These are phyloP conservation scores for Neoarius graeffei DNA, from an alignment of 2,113 vertebrate species.

Conservation along the genomic window DNA sequence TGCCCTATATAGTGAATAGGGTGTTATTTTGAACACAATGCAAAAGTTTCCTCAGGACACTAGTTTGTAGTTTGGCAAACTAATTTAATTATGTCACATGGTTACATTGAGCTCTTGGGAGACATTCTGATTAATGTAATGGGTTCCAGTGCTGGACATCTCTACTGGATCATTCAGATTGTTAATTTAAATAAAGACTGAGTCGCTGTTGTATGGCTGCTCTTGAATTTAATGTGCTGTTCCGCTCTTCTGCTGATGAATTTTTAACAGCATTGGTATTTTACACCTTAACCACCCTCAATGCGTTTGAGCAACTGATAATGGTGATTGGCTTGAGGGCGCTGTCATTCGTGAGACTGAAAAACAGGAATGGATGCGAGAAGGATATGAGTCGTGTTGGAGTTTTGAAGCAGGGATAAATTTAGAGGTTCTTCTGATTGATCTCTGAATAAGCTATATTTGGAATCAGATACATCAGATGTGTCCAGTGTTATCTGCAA, in stretches of 20 bases:
- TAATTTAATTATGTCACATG: slow-evolving; percentile 11
- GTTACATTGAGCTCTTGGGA: neutral
- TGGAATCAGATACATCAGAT: slow-evolving; percentile 11
- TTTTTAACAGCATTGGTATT: slow-evolving; percentile 66
- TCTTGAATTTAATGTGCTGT: neutral
- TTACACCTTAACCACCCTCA: slow-evolving; percentile 57
- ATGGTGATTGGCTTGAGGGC: slow-evolving; percentile 14
- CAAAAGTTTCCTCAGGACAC: slow-evolving; percentile 12
- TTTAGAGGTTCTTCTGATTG: slow-evolving; percentile 8
- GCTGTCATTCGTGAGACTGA: slow-evolving; percentile 11
- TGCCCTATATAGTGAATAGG: neutral
- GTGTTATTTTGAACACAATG: neutral
- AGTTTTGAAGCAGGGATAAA: neutral
- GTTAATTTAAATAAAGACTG: neutral
- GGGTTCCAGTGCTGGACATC: neutral
- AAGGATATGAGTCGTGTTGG: neutral
- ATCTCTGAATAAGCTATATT: slow-evolving; percentile 1
- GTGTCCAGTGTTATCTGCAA: slow-evolving; percentile 12
- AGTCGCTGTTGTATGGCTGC: neutral
- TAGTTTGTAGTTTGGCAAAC: neutral
- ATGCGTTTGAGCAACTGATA: slow-evolving; percentile 34
- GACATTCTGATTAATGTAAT: slow-evolving; percentile 19
- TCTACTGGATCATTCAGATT: neutral
- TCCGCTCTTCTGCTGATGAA: slow-evolving; percentile 41
- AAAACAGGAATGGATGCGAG: neutral